Evolutionary conservation across 2,888 invertebrate species (phyloP).

Genomic region (Oasisia sp.): DNA sequence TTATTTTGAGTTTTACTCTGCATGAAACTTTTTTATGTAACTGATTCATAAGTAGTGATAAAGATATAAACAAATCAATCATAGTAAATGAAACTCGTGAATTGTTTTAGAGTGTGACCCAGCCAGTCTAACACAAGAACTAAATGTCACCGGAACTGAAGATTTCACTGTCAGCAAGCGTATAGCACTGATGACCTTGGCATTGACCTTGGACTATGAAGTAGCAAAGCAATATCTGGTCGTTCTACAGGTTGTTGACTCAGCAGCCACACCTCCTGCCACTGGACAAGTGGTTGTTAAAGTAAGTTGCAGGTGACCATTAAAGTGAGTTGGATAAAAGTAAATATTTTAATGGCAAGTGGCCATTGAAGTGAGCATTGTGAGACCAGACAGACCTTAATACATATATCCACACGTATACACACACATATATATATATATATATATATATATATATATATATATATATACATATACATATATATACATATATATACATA

Average conservation of each 20-base stretch:
- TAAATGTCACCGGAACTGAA: constrained; percentile 41
- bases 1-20: too few species aligned
- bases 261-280: constrained; percentile 38
- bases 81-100: neutral
- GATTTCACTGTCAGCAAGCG: constrained; percentile 43
- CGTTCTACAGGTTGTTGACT: constrained; percentile 46
- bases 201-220: constrained; percentile 50
- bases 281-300: constrained; percentile 50
- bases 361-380: too few species aligned
- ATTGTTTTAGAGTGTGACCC: constrained; percentile 39
- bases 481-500: too few species aligned
- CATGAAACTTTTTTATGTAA: too few species aligned
- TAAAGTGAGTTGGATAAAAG: too few species aligned
- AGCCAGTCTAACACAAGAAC: constrained; percentile 38
- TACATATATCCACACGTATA: too few species aligned
- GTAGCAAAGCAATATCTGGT: constrained; percentile 44
- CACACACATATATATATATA: too few species aligned
- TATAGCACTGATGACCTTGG: constrained; percentile 44
- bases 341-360: too few species aligned
- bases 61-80: neutral
- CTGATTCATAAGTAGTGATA: too few species aligned
- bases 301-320: constrained; percentile 39
- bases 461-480: too few species aligned
- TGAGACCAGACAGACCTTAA: too few species aligned
- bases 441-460: too few species aligned